Base-by-base conservation (phyloP, 30 jellyfish, hydroid and myxozoan genomes). In the Pelagia noctiluca region DNA sequence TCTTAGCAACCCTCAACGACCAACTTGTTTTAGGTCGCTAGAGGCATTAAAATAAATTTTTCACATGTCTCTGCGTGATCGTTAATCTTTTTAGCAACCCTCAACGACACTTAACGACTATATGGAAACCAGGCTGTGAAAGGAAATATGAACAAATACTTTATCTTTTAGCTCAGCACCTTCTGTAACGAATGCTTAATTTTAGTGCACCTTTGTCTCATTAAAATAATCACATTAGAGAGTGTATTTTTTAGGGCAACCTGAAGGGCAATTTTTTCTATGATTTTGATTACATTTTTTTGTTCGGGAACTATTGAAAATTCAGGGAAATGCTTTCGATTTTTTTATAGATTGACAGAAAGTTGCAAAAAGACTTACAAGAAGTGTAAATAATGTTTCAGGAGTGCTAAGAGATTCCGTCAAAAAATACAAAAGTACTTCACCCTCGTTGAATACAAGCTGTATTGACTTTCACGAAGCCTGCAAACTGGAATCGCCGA, bases 261-360 rank as follows among this genome's bases (percentile, higher is more conserved):
- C n/a, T n/a, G n/a, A n/a, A n/a, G n/a, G n/a, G n/a, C n/a, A n/a
- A n/a, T n/a, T n/a, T n/a, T n/a, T n/a, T n/a, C n/a, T n/a, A n/a
- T n/a, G n/a, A n/a, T n/a, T n/a, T n/a, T n/a, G n/a, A n/a, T n/a
- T n/a, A n/a, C n/a, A n/a, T n/a, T n/a, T n/a, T n/a, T n/a, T n/a
- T n/a, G n/a, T n/a, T n/a, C n/a, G n/a, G n/a, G n/a, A n/a, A n/a
- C n/a, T n/a, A n/a, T n/a, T n/a, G n/a, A n/a, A n/a, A n/a, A n/a
- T n/a, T n/a, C n/a, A n/a, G n/a, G n/a, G n/a, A n/a, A n/a, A n/a
- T n/a, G n/a, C n/a, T n/a, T n/a, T n/a, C n/a, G n/a, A n/a, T 63
- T 23, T 63, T 28, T 16, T 48, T 16, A 29, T 29, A 63, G 76
- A 63, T 63, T 38, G 76, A 23, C 76, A 63, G 76, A 63, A 63